Evolutionary conservation across 2,797 vertebrate genomes (phyloP), one percentile per base, ranked within the genome.

Genomic region (Alcedo atthis): DNA sequence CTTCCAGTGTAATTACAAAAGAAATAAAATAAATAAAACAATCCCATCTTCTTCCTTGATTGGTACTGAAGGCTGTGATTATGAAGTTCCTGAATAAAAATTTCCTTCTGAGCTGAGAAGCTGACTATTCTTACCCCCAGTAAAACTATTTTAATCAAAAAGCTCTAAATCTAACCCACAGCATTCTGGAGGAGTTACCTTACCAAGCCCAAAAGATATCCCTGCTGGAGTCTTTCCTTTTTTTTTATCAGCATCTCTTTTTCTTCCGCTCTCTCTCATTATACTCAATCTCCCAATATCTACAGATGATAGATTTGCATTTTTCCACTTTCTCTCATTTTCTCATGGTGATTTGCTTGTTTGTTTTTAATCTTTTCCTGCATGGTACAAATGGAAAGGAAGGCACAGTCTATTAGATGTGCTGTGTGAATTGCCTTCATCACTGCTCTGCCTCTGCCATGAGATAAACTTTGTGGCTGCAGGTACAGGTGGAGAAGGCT

Each of bases 11-110:
- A 76, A 19, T 77, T 70, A 5, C 14, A 35, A 48, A 67, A 42
- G 3, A 61, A 61, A 76, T 15, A 76, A 48, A 49, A 70, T 46
- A 40, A 40, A 40, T 55, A 54, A 63, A 83, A 58, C 10, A 33
- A 43, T 81, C n/a, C 42, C 25, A 12, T 14, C 58, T 61, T 85
- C 17, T 82, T 5, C 19, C 16, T 3, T 74, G 77, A 53, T 51
- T 90, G 49, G 18, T 78, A 62, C 58, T 53, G n/a, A 90, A 71
- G 37, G 28, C 37, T 68, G 35, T 1, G 8, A 53, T 85, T 91
- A 61, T 40, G 21, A 67, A 83, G 81, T 92, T 93, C 69, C 66
- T 64, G 69, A 64, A 22, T 78, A 80, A 66, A 85, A 90, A 64
- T 64, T 80, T 89, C 54, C n/a, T 75, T 89, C 67, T 74, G 32